Percentiles rank a stretch among this genome's conserved stretches.
These are phyloP conservation scores for Procavia capensis DNA, from an alignment of 2,113 vertebrate species.

Conservation along the genomic window DNA sequence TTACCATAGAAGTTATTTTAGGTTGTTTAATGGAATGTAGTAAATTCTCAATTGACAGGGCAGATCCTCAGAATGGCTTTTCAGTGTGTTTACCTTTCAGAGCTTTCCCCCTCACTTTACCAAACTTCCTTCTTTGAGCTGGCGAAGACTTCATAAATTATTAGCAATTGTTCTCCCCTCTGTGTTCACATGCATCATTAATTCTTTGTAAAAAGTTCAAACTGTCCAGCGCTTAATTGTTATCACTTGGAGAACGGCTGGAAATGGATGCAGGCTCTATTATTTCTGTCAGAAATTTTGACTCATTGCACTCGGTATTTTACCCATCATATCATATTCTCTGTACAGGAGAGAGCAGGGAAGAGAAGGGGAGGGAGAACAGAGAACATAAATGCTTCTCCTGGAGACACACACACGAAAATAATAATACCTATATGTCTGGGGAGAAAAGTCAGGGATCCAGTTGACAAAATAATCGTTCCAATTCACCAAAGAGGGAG, in stretches of 20 bases:
- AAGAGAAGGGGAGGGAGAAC: not conserved
- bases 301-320: conserved; percentile 77
- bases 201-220: conserved; percentile 84
- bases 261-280: conserved; percentile 73
- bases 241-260: conserved; percentile 73
- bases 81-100: conserved; percentile 86
- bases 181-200: conserved; percentile 81
- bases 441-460: not conserved
- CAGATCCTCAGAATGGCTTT: conserved; percentile 81
- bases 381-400: not conserved
- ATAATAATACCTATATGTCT: not conserved
- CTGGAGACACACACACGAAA: conserved; percentile 57
- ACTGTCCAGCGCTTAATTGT: conserved; percentile 85
- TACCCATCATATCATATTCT: conserved; percentile 27
- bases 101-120: conserved; percentile 72
- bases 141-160: conserved; percentile 82
- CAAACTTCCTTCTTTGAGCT: conserved; percentile 83
- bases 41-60: conserved; percentile 87
- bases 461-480: not conserved
- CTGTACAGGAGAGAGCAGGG: not conserved
- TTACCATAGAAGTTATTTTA: conserved; percentile 91
- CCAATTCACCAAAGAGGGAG: not conserved
- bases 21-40: conserved; percentile 90
- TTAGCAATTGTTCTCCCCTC: conserved; percentile 68
- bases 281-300: conserved; percentile 76